Evolutionary conservation across 2,888 invertebrate species (phyloP), one percentile per base, ranked within the genome.

Genomic region (Heteromyza rotundicornis): DNA sequence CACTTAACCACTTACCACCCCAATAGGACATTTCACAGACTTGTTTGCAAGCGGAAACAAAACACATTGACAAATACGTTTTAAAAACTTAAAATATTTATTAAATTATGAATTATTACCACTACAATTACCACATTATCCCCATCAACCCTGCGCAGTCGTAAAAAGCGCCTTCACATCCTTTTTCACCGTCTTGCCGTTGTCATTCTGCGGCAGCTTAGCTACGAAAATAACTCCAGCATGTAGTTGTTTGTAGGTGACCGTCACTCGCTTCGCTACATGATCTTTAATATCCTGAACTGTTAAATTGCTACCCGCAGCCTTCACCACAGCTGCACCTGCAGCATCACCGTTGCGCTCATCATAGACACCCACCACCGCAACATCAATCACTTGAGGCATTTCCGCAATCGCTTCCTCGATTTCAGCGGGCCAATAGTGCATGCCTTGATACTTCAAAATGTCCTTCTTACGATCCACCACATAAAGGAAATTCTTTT

Each of bases 381-480:
- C 76, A 22, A 70, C 74, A 3, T 74, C 71, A 12, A 62, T 24
- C 0, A 80, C 73, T 16, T 74, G 70, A 0, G 75, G 72, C 50
- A 78, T 16, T 36, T 72, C 68, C 1, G 61, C 44, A 7, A 80
- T 74, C 1, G 71, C 64, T 8, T 67, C 63, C 64, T 80, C 80
- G 23, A 80, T 75, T 54, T 78, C 77, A 1, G 67, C 66, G 24
- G 78, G 77, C 68, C 69, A 79, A 17, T 73, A 72, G 17, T 74
- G 72, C 24, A 64, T 66, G 14, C 71, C 71, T 20, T 72, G 57
- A 58, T 74, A 78, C 35, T 77, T 78, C 0, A 78, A 64, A 2
- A 74, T 71, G 27, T 81, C 79, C 65, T 80, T 81, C 47, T 71
- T 76, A 1, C 81, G 72, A 64, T 73, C 81, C 7, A 72, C 69